A percentile compares a stretch with the other conserved stretches of the same genome.
These are phyloP conservation scores for Alcis repandata DNA, from an alignment of 2,888 invertebrate species.

Conservation along the genomic window DNA sequence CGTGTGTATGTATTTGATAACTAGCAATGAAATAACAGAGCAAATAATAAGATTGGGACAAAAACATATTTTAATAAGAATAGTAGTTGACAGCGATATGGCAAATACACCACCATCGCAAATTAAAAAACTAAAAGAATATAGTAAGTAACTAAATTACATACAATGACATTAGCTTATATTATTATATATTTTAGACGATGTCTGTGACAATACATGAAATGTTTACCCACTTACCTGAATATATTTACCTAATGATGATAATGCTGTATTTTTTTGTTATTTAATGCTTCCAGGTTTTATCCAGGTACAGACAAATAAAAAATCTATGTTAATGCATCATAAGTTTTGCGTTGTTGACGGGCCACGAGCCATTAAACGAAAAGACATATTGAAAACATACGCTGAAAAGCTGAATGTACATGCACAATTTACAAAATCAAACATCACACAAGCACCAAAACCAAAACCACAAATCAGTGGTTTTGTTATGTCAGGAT, in stretches of 20 bases:
- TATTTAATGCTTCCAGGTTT: slow-evolving; percentile 67
- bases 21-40: slow-evolving; percentile 80
- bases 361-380: slow-evolving; percentile 77
- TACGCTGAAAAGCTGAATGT: slow-evolving; percentile 79
- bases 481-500: slow-evolving; percentile 89
- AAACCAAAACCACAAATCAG: slow-evolving; percentile 63
- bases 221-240: neutral
- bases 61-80: slow-evolving; percentile 79
- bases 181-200: too few species aligned
- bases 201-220: too few species aligned
- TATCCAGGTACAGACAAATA: slow-evolving; percentile 80
- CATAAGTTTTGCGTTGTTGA: slow-evolving; percentile 93
- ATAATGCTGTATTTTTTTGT: neutral
- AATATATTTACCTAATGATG: neutral
- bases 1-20: slow-evolving; percentile 83
- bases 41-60: slow-evolving; percentile 81
- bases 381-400: slow-evolving; percentile 71
- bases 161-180: too few species aligned
- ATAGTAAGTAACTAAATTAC: slow-evolving; percentile 67
- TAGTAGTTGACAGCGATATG: slow-evolving; percentile 82
- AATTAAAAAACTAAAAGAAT: slow-evolving; percentile 78
- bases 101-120: slow-evolving; percentile 80
- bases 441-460: slow-evolving; percentile 51
- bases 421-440: slow-evolving; percentile 66
- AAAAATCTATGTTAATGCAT: slow-evolving; percentile 89